Evolutionary conservation across 1,140 invertebrate genomes (phyloP).

Genomic region (Rhynchophorus ferrugineus): DNA sequence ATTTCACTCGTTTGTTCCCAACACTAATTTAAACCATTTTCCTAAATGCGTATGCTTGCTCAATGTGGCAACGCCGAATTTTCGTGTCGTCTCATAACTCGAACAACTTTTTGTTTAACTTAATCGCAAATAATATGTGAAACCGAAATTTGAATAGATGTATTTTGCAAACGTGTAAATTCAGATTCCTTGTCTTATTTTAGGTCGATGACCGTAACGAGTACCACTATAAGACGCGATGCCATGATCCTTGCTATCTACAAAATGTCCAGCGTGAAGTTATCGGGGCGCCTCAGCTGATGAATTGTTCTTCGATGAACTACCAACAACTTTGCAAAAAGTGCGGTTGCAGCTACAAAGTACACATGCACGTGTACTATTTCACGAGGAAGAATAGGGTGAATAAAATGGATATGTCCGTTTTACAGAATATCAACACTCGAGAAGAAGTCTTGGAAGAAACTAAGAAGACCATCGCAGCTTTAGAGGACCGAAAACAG

Average conservation of each 20-base stretch:
- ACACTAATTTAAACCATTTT: too few species aligned
- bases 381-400: constrained; percentile 23
- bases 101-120: too few species aligned
- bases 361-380: constrained; percentile 34
- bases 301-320: constrained; percentile 32
- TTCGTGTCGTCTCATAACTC: too few species aligned
- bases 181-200: constrained; percentile 20
- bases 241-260: constrained; percentile 34
- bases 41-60: too few species aligned
- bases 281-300: constrained; percentile 27
- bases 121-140: too few species aligned
- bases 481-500: constrained; percentile 16
- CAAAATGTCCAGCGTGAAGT: constrained; percentile 31
- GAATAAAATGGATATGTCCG: constrained; percentile 19
- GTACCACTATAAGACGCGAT: constrained; percentile 35
- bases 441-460: constrained; percentile 20
- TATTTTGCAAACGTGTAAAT: too few species aligned
- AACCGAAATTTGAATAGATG: too few species aligned
- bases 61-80: too few species aligned
- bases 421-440: constrained; percentile 22
- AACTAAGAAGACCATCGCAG: constrained; percentile 15
- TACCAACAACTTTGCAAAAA: constrained; percentile 24
- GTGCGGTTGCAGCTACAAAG: constrained; percentile 27
- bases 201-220: constrained; percentile 30
- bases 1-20: too few species aligned